A percentile compares a stretch with the other conserved stretches of the same genome.
Conservation (phyloP, 92 coral and sea anemone species). For the Heteractis magnifica region DNA sequence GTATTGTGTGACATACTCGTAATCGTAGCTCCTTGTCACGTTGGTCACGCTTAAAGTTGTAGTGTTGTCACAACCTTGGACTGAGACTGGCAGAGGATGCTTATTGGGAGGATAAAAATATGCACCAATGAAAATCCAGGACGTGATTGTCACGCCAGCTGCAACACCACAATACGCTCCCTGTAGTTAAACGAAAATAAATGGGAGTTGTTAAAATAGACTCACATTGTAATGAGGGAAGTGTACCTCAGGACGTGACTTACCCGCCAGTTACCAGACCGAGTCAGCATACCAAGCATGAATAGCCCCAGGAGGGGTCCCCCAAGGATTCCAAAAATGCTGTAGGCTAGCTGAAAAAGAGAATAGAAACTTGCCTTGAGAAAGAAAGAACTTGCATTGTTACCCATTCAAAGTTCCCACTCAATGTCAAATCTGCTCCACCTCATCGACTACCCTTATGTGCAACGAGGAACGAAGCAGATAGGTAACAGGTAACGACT, state of each 20-base stretch:
- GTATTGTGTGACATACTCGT: slow-evolving; percentile 1
- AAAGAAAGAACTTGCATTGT: too few species aligned
- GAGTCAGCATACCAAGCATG: slow-evolving; percentile 75
- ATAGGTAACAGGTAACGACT: too few species aligned
- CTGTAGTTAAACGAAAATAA: slow-evolving; percentile 3
- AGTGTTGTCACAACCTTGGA: slow-evolving; percentile 48
- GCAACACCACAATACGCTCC: slow-evolving; percentile 63
- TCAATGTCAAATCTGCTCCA: too few species aligned
- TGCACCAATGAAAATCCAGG: slow-evolving; percentile 67
- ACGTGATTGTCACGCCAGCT: slow-evolving; percentile 38
- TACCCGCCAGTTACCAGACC: slow-evolving; percentile 83
- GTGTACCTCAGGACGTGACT: neutral
- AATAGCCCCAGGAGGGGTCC: slow-evolving; percentile 89
- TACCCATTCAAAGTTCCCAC: too few species aligned
- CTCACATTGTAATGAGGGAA: too few species aligned
- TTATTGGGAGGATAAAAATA: slow-evolving; percentile 61
- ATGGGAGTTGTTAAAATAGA: too few species aligned
- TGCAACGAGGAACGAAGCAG: too few species aligned
- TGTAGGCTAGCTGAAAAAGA: slow-evolving; percentile 78
- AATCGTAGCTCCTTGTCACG: slow-evolving; percentile 25
- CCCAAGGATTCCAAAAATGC: slow-evolving; percentile 86
- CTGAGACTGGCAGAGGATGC: slow-evolving; percentile 56
- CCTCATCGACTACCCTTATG: too few species aligned
- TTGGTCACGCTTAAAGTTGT: neutral
- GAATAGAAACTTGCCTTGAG: neutral